Evolutionary conservation across 35 echinoderm and acorn worm species (phyloP).

Genomic region (Hemicentrotus pulcherrimus): DNA sequence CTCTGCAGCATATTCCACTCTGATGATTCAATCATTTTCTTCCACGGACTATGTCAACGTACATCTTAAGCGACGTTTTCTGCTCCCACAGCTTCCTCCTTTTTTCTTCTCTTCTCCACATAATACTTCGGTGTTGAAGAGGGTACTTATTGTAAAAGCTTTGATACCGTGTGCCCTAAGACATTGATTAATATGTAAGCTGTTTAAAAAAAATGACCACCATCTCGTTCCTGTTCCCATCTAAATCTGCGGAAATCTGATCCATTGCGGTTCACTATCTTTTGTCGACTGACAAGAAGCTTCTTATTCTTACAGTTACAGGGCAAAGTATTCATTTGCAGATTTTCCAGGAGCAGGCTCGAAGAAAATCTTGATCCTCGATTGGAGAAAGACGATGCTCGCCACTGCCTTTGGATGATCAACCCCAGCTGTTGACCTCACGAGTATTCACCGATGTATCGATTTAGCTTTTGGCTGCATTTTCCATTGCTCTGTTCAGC

Average conservation of each 20-base stretch:
- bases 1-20: not conserved
- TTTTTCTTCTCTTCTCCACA: not conserved
- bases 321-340: not conserved
- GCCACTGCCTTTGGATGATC: not conserved
- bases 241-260: no score
- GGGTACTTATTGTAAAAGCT: not conserved
- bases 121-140: not conserved
- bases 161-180: not conserved
- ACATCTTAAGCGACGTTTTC: not conserved
- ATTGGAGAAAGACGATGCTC: not conserved
- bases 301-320: not conserved
- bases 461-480: not conserved
- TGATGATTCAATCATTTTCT: not conserved
- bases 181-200: no score
- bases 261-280: not conserved
- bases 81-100: not conserved
- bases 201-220: no score
- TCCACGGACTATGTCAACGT: not conserved
- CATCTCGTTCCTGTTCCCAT: no score
- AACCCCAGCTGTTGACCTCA: not conserved
- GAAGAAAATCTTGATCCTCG: not conserved
- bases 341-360: not conserved
- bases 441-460: not conserved
- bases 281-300: not conserved
- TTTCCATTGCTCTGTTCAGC: not conserved